Evolutionary conservation across 1,140 invertebrate genomes (phyloP).

Genomic region (Drosophila seguyi): DNA sequence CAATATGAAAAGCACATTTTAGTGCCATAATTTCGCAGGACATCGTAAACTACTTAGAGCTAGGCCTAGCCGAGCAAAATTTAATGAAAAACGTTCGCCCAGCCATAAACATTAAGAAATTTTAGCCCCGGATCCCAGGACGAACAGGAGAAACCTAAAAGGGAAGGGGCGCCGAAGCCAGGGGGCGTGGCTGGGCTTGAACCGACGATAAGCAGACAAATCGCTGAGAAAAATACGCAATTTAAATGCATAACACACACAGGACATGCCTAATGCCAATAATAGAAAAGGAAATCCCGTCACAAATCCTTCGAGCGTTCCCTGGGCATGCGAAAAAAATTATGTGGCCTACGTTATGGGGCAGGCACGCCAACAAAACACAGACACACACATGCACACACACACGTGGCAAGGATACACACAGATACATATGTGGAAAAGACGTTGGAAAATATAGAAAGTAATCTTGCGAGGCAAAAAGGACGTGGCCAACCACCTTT

Average conservation of each 20-base stretch:
- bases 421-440: slow-evolving; percentile 43
- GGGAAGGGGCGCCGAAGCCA: not conserved
- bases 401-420: slow-evolving; percentile 7
- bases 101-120: slow-evolving; percentile 83
- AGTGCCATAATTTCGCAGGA: slow-evolving; percentile 69
- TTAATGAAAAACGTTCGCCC: slow-evolving; percentile 80
- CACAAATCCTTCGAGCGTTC: slow-evolving; percentile 82
- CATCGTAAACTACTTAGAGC: slow-evolving; percentile 79
- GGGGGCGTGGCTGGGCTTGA: slow-evolving; percentile 36
- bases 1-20: slow-evolving; percentile 74
- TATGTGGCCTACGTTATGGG: slow-evolving; percentile 70
- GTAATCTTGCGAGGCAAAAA: slow-evolving; percentile 67
- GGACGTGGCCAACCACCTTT: slow-evolving; percentile 74
- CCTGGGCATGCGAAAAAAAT: slow-evolving; percentile 74
- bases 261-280: slow-evolving; percentile 85
- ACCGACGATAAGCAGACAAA: slow-evolving; percentile 84
- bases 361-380: slow-evolving; percentile 21
- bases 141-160: not conserved
- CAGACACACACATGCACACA: slow-evolving; percentile 20
- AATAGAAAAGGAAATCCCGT: slow-evolving; percentile 85
- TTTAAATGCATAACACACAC: slow-evolving; percentile 85
- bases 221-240: slow-evolving; percentile 85
- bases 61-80: slow-evolving; percentile 61
- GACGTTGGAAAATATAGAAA: slow-evolving; percentile 80
- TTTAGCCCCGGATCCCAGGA: slow-evolving; percentile 44